phyloP scores from a whole-genome alignment of 2,113 vertebrate species.

The Xenotilapia caudafasciata region DNA sequence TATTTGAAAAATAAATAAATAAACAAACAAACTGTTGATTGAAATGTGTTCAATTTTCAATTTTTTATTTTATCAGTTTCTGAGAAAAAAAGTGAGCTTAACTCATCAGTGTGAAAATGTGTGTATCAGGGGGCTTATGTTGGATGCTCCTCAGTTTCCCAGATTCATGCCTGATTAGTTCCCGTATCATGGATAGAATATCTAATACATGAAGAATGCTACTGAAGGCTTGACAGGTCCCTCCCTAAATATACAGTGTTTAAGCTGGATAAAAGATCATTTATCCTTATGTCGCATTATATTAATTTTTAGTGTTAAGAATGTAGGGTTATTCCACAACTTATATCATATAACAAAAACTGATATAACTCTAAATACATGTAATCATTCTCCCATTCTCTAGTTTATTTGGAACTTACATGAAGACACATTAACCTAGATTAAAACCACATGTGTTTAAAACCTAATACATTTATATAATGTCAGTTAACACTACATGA shows the following conservation, averaged over 20 bases:
- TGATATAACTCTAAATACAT: neutral
- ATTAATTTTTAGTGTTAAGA: neutral
- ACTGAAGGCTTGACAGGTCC: slow-evolving; percentile 35
- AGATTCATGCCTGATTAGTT: slow-evolving; percentile 65
- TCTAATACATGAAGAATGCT: slow-evolving; percentile 44
- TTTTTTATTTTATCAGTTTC: neutral
- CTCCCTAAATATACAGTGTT: neutral
- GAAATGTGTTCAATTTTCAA: neutral
- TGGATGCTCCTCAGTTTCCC: slow-evolving; percentile 54
- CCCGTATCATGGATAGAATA: slow-evolving; percentile 35
- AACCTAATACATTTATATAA: neutral
- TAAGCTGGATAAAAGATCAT: neutral
- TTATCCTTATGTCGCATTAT: neutral
- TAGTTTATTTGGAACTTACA: neutral
- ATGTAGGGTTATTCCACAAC: neutral
- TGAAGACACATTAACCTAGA: neutral
- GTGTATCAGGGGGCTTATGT: slow-evolving; percentile 42
- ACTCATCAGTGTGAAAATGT: slow-evolving; percentile 43
- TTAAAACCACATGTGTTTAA: neutral
- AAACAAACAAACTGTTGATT: neutral
- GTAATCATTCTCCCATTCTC: neutral
- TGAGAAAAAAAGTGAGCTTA: neutral
- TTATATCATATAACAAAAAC: neutral
- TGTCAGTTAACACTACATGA: neutral
- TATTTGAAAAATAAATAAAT: neutral